Evolutionary conservation across 2,113 vertebrate genomes (phyloP).

Genomic region (Gymnobelideus leadbeateri): DNA sequence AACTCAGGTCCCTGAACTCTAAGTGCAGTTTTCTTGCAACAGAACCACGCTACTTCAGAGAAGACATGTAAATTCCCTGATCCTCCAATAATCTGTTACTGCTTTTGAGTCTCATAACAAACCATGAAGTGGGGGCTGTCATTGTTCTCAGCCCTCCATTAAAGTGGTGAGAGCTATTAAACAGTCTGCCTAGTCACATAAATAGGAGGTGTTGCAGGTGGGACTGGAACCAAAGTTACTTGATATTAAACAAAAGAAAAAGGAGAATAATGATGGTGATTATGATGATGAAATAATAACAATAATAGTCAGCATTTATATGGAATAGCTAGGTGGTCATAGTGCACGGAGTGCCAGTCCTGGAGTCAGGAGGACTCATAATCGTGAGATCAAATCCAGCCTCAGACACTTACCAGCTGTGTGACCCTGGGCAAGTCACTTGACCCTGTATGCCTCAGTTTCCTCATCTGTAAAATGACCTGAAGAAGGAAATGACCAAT

Average conservation of each 20-base stretch:
- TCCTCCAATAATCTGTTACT: not conserved
- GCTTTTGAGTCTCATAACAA: not conserved
- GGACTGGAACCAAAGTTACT: constrained; percentile 23
- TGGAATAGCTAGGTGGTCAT: not conserved
- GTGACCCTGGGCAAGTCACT: not conserved
- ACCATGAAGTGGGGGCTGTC: not conserved
- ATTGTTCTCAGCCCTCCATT: not conserved
- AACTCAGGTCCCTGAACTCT: not conserved
- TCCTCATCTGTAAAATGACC: not conserved
- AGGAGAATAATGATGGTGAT: not conserved
- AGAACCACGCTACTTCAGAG: not conserved
- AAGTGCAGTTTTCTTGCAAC: not conserved
- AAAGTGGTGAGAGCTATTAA: constrained; percentile 19
- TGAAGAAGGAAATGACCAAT: not conserved
- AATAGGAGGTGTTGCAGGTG: not conserved
- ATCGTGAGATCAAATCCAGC: not conserved
- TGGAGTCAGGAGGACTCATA: not conserved
- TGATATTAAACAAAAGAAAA: not conserved
- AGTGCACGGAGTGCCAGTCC: too few species aligned
- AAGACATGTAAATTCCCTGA: not conserved
- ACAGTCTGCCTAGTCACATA: not conserved
- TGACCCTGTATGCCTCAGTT: not conserved
- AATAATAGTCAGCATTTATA: not conserved
- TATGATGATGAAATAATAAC: too few species aligned
- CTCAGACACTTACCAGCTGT: not conserved